phyloP scores from a whole-genome alignment of 92 coral and sea anemone species.

The Epizoanthus stellaris region DNA sequence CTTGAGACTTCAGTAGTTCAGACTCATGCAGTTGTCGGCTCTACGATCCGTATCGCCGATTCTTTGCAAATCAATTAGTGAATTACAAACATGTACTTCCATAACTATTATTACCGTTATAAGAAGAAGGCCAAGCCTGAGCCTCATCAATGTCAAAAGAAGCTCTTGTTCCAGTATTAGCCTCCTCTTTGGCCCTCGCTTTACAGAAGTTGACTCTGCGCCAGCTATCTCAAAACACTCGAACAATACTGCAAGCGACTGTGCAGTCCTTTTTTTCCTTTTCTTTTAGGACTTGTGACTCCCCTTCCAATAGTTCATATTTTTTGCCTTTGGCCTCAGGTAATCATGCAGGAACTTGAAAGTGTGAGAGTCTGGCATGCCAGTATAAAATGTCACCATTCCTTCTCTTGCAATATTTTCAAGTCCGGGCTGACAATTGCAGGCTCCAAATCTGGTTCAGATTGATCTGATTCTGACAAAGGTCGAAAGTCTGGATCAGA shows the following conservation, averaged over 20 bases:
- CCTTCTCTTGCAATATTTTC: conserved; percentile 28
- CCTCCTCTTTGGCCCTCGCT: conserved; percentile 46
- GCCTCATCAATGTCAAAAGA: conserved; percentile 40
- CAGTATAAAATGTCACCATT: conserved; percentile 26
- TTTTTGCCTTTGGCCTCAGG: conserved; percentile 32
- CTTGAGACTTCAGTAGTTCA: no score
- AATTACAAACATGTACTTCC: no score
- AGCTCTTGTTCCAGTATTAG: conserved; percentile 44
- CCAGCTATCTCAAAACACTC: not conserved
- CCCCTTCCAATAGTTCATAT: conserved; percentile 50
- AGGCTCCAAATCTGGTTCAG: not conserved
- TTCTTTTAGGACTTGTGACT: conserved; percentile 16
- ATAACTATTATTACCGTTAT: no score
- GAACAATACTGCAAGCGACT: conserved; percentile 2
- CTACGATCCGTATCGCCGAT: no score
- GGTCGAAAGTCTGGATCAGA: conserved; percentile 15
- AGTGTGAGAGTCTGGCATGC: conserved; percentile 32
- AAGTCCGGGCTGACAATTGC: conserved; percentile 13
- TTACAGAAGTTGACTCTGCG: conserved; percentile 7
- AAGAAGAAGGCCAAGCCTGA: conserved; percentile 41
- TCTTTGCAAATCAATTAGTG: no score
- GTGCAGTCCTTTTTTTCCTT: not conserved
- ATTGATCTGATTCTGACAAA: conserved; percentile 16
- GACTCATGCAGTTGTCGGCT: no score
- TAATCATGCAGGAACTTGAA: conserved; percentile 23